Percentiles rank a stretch among this genome's conserved stretches.
These are phyloP conservation scores for Hippoglossus hippoglossus DNA, from an alignment of 2,797 vertebrate genomes.

Conservation along the genomic window DNA sequence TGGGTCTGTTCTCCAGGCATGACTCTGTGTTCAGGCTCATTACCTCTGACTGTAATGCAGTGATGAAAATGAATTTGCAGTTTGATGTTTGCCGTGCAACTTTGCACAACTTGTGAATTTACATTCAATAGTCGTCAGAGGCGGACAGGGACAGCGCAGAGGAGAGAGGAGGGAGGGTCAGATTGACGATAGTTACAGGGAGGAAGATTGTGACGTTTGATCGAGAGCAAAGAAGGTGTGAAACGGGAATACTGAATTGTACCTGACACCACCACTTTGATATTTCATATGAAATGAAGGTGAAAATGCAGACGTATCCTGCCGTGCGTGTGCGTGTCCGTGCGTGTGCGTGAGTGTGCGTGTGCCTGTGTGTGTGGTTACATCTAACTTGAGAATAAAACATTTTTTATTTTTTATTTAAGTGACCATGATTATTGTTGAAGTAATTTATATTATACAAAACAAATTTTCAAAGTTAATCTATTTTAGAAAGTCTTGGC, in stretches of 20 bases:
- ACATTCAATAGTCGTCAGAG: conserved; percentile 29
- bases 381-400: too few relatives aligned
- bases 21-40: conserved; percentile 17
- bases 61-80: neutral
- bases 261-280: conserved; percentile 5
- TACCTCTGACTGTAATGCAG: conserved; percentile 31
- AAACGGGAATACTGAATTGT: conserved; percentile 24
- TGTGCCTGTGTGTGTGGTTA: neutral
- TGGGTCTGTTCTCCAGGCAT: conserved; percentile 21
- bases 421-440: too few relatives aligned
- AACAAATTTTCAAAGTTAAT: too few relatives aligned
- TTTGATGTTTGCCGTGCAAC: neutral
- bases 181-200: conserved; percentile 5
- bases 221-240: conserved; percentile 24
- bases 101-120: conserved; percentile 19
- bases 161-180: neutral
- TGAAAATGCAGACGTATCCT: conserved; percentile 20
- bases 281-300: conserved; percentile 17
- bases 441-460: too few relatives aligned
- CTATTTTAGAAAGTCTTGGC: too few relatives aligned
- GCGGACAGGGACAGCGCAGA: neutral
- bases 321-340: neutral
- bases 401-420: too few relatives aligned
- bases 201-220: conserved; percentile 1
- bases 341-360: neutral